Evolutionary conservation across 2,113 vertebrate species (phyloP).

Genomic region (Apteryx owenii): DNA sequence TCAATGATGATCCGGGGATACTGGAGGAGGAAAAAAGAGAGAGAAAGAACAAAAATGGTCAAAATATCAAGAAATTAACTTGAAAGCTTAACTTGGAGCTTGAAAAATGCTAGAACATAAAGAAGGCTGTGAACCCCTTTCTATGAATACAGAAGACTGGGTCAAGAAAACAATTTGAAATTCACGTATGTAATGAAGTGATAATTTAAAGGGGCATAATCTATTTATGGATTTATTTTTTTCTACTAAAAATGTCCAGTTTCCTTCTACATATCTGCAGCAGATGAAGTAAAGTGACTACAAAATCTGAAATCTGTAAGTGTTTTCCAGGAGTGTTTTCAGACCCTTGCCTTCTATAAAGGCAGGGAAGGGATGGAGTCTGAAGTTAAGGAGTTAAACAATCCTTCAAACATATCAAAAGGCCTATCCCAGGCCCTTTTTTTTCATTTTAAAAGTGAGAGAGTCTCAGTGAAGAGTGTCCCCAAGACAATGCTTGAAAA

Average conservation of each 20-base stretch:
- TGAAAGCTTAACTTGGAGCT: neutral
- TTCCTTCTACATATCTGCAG: neutral
- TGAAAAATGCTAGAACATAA: neutral
- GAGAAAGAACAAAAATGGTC: neutral
- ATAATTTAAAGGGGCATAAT: neutral
- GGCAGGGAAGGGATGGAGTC: neutral
- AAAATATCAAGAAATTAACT: neutral
- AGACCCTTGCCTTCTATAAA: neutral
- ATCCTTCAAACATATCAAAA: neutral
- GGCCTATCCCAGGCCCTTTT: neutral
- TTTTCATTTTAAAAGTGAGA: neutral
- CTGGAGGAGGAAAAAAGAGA: constrained; percentile 21
- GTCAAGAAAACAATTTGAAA: neutral
- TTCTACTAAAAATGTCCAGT: neutral
- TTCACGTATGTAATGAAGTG: neutral
- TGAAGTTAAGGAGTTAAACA: neutral
- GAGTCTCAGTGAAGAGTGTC: neutral
- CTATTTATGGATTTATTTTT: neutral
- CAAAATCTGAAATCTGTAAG: neutral
- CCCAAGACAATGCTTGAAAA: neutral
- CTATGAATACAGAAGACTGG: neutral
- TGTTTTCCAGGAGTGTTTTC: neutral
- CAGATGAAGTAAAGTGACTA: neutral
- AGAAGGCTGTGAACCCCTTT: neutral
- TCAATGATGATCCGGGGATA: constrained; percentile 51